Percentiles rank a stretch among this genome's conserved stretches.
Evolutionary conservation across 2,797 vertebrate genomes (phyloP).

Genomic region (Amphiprion clarkii): DNA sequence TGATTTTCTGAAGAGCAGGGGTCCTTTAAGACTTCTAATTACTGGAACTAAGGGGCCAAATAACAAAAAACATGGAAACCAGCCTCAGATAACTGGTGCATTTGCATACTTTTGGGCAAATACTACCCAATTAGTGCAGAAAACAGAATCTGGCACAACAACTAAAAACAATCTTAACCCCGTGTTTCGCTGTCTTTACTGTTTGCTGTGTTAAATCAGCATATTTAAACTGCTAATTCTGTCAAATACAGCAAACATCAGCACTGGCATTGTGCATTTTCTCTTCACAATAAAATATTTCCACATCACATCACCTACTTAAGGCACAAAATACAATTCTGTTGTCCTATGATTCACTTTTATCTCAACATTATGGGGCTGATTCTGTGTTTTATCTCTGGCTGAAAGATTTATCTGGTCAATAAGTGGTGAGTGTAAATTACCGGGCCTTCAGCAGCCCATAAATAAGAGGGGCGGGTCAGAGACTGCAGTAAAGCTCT

Average conservation of each 20-base stretch:
- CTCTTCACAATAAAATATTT: background rate
- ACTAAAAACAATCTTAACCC: too few species aligned
- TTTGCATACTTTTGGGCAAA: too few species aligned
- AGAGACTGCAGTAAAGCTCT: constrained; percentile 53
- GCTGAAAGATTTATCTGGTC: constrained; percentile 62
- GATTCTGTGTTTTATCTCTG: constrained; percentile 43
- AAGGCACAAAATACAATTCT: background rate
- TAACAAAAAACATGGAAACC: too few species aligned
- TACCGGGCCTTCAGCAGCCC: constrained; percentile 49
- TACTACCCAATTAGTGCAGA: too few species aligned
- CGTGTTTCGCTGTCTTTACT: background rate
- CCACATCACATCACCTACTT: background rate
- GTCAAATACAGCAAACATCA: too few species aligned
- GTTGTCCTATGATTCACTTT: constrained; percentile 13
- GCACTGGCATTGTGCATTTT: background rate
- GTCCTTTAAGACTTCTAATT: too few species aligned
- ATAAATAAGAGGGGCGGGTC: constrained; percentile 64
- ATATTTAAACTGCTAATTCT: background rate
- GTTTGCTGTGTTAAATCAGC: background rate
- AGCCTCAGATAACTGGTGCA: too few species aligned
- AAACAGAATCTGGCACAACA: too few species aligned
- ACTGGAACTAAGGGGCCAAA: too few species aligned
- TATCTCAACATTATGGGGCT: constrained; percentile 13
- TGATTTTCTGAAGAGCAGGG: too few species aligned
- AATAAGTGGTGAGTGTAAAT: constrained; percentile 76